A percentile compares a stretch with the other conserved stretches of the same genome.
phyloP scores from a whole-genome alignment of 2,888 invertebrate genomes.

The Heterodera filipjevi region DNA sequence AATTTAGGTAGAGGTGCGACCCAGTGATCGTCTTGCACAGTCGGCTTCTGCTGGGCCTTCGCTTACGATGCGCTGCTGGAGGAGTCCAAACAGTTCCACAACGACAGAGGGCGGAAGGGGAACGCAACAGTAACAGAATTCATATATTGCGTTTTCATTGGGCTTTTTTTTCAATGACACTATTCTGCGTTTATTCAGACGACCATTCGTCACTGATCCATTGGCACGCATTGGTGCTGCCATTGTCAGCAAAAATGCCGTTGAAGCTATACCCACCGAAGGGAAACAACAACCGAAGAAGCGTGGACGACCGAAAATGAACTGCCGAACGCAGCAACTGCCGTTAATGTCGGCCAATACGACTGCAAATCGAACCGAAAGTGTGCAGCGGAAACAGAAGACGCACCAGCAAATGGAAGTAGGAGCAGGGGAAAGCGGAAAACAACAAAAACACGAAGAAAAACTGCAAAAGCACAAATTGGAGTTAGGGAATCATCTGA shows the following conservation, averaged over 20 bases:
- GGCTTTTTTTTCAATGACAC: background rate
- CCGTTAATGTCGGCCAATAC: background rate
- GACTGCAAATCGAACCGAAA: background rate
- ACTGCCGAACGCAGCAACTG: background rate
- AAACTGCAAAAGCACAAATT: background rate
- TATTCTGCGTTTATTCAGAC: background rate
- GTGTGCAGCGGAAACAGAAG: background rate
- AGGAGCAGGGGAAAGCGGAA: background rate
- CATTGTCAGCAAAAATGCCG: background rate
- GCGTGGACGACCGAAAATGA: constrained; percentile 6
- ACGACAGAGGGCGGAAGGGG: background rate
- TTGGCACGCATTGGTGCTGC: background rate
- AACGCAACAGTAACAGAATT: background rate
- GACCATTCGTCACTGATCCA: background rate
- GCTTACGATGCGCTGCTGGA: background rate
- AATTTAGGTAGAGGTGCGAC: constrained; percentile 26
- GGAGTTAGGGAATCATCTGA: background rate
- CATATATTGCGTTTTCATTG: background rate
- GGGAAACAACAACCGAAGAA: background rate
- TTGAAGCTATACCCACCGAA: background rate
- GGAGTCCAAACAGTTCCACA: background rate
- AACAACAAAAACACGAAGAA: background rate
- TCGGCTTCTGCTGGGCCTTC: background rate
- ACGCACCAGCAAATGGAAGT: background rate
- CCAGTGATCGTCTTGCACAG: constrained; percentile 18